Evolutionary conservation across 2,888 invertebrate species (phyloP).

Genomic region (Aleiodes alternator): DNA sequence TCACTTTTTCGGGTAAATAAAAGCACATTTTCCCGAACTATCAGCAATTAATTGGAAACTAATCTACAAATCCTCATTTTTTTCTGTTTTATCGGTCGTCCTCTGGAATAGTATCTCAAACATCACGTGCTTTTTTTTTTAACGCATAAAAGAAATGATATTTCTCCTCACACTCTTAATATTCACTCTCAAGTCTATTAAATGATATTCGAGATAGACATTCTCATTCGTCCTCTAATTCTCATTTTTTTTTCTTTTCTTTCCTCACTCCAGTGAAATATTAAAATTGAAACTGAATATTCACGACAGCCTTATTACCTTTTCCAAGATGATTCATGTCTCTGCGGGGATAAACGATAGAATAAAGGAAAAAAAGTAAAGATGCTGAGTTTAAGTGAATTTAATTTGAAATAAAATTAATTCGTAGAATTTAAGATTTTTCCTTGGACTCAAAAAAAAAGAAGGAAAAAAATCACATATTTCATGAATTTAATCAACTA

Average conservation of each 20-base stretch:
- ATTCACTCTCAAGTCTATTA: not conserved
- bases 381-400: constrained; percentile 5
- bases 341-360: not conserved
- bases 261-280: not conserved
- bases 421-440: constrained; percentile 13
- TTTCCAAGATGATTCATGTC: not conserved
- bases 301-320: not conserved
- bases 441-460: constrained; percentile 10
- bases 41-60: too few relatives aligned
- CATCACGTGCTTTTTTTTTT: not conserved
- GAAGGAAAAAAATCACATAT: constrained; percentile 32
- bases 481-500: constrained; percentile 55
- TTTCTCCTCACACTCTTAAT: constrained; percentile 1
- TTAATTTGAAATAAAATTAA: constrained; percentile 5
- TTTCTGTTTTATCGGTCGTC: too few relatives aligned
- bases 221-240: constrained; percentile 1
- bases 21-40: too few relatives aligned
- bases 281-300: constrained; percentile 5
- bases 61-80: too few relatives aligned
- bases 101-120: too few relatives aligned
- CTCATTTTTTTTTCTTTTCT: not conserved
- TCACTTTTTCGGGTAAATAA: too few relatives aligned
- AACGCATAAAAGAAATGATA: not conserved
- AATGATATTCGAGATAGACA: constrained; percentile 9
- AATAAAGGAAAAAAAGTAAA: not conserved